phyloP scores from a whole-genome alignment of 2,113 vertebrate genomes.

The human (Homo sapiens) region DNA sequence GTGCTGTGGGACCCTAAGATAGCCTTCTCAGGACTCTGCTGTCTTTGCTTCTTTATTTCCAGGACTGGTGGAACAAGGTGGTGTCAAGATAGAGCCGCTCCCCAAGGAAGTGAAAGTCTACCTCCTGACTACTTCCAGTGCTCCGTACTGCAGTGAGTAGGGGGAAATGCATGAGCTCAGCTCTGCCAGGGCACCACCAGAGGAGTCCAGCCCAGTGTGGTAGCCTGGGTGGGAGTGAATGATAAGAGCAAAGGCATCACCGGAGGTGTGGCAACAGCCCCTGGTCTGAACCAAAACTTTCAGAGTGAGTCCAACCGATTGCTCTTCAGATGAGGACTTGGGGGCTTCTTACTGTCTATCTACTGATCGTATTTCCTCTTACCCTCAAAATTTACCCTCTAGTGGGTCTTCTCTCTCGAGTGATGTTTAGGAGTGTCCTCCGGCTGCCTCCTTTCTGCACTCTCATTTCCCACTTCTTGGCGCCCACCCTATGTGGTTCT shows the following conservation, averaged over 20 bases:
- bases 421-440: neutral
- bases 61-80: conserved; percentile 89
- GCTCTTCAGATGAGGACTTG: neutral
- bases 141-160: conserved; percentile 92
- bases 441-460: neutral
- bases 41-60: conserved; percentile 41
- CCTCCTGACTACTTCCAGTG: conserved; percentile 86
- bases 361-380: neutral
- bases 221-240: neutral
- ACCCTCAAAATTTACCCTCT: neutral
- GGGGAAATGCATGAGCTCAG: rapidly evolving
- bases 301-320: neutral
- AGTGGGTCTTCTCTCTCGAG: neutral
- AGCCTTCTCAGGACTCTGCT: neutral
- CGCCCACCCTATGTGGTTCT: neutral
- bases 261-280: neutral
- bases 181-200: neutral
- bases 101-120: conserved; percentile 90
- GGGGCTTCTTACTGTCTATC: neutral
- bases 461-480: neutral
- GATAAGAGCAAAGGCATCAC: neutral
- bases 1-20: neutral
- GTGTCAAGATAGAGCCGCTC: conserved; percentile 83
- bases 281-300: neutral
- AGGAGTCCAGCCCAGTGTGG: neutral